Evolutionary conservation across 2,113 vertebrate species (phyloP).

Genomic region (Sinocyclocheilus anshuiensis): DNA sequence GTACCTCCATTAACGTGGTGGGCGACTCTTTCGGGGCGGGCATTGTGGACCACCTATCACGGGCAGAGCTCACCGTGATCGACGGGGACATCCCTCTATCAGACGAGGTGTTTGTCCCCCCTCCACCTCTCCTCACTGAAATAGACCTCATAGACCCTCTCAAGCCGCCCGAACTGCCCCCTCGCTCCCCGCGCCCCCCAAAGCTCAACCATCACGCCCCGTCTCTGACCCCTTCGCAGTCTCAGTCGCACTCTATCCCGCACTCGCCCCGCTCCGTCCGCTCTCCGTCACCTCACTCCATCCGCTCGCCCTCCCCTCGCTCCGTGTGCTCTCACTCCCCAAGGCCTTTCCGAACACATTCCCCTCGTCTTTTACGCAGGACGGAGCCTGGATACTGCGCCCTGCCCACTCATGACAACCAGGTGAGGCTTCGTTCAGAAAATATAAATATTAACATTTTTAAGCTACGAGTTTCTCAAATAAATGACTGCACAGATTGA

Average conservation of each 20-base stretch:
- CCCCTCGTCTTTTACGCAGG: slow-evolving; percentile 69
- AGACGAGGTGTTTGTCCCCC: slow-evolving; percentile 72
- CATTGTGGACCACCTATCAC: slow-evolving; percentile 80
- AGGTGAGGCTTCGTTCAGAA: slow-evolving; percentile 61
- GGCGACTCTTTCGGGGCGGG: slow-evolving; percentile 83
- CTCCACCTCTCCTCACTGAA: slow-evolving; percentile 69
- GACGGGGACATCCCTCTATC: slow-evolving; percentile 66
- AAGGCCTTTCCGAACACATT: slow-evolving; percentile 71
- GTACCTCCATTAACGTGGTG: slow-evolving; percentile 84
- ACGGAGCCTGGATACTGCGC: slow-evolving; percentile 72
- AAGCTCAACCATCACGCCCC: slow-evolving; percentile 71
- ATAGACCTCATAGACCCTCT: slow-evolving; percentile 70
- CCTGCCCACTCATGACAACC: slow-evolving; percentile 75
- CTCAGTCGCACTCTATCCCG: slow-evolving; percentile 64
- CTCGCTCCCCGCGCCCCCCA: slow-evolving; percentile 72
- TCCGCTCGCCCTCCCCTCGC: slow-evolving; percentile 72
- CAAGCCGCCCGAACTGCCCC: slow-evolving; percentile 73
- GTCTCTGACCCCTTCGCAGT: slow-evolving; percentile 50
- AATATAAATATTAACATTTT: neutral
- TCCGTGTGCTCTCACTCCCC: slow-evolving; percentile 75
- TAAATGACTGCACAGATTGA: neutral
- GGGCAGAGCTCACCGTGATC: slow-evolving; percentile 72
- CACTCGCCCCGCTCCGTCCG: slow-evolving; percentile 71
- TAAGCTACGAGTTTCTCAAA: neutral
- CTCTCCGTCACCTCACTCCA: slow-evolving; percentile 70